Percentiles rank a stretch among this genome's conserved stretches.
Evolutionary conservation across 2,888 invertebrate species (phyloP).

Genomic region (Apamea anceps): DNA sequence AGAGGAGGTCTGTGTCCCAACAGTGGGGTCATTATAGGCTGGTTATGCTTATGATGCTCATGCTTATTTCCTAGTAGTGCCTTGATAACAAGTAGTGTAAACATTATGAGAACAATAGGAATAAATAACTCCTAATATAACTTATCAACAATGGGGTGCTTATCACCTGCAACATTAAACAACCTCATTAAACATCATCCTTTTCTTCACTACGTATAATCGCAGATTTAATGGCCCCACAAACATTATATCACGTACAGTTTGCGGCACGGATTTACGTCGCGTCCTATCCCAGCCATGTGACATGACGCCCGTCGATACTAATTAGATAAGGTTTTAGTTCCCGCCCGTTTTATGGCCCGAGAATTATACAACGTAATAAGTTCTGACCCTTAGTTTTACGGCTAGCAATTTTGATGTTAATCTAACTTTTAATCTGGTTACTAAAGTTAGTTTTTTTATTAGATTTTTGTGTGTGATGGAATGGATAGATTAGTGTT

Average conservation of each 20-base stretch:
- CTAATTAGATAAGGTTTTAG: conserved; percentile 77
- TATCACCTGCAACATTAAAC: not conserved
- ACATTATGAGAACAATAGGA: not conserved
- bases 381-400: conserved; percentile 72
- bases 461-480: conserved; percentile 38
- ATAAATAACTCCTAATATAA: not conserved
- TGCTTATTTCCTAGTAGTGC: not conserved
- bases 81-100: not conserved
- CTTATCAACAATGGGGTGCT: not conserved
- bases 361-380: conserved; percentile 74
- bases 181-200: not conserved
- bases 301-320: conserved; percentile 70
- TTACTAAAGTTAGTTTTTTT: conserved; percentile 54
- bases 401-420: conserved; percentile 74
- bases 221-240: conserved; percentile 48
- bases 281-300: conserved; percentile 63
- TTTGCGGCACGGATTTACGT: conserved; percentile 70
- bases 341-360: conserved; percentile 72
- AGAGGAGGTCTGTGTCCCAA: not conserved
- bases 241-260: conserved; percentile 68
- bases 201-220: not conserved
- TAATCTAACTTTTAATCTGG: conserved; percentile 78
- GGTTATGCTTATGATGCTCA: not conserved
- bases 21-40: not conserved
- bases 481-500: conserved; percentile 29